Conservation (phyloP, 2,797 vertebrate genomes). For the Esox masquinongy region DNA sequence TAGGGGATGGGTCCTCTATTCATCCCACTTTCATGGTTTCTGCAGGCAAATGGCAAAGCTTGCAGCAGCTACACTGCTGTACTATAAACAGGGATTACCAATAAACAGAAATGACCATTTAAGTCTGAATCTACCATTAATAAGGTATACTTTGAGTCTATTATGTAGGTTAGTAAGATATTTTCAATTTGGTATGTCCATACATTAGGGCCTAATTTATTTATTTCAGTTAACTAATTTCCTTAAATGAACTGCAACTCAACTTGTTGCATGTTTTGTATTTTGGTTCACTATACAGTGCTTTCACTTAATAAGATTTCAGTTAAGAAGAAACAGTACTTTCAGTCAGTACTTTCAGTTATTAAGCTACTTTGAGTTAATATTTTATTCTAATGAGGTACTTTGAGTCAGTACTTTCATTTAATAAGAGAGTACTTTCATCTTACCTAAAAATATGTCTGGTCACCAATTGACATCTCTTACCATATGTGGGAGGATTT, state of each 20-base stretch:
- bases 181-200: too few species aligned
- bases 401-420: too few species aligned
- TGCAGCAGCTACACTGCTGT: background rate
- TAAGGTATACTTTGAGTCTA: background rate
- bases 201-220: too few species aligned
- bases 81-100: background rate
- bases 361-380: background rate
- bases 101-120: background rate
- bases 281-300: too few species aligned
- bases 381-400: background rate
- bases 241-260: too few species aligned
- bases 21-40: conserved; percentile 8
- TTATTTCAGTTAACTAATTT: too few species aligned
- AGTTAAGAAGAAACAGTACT: too few species aligned
- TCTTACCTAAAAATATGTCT: background rate
- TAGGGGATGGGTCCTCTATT: conserved; percentile 19
- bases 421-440: background rate
- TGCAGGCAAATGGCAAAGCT: too few species aligned
- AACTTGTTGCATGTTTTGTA: too few species aligned
- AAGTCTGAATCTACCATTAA: background rate
- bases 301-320: too few species aligned
- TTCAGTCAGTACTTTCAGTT: background rate
- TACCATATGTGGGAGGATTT: background rate
- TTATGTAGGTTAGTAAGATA: background rate
- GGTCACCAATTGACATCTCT: conserved; percentile 3